phyloP scores from a whole-genome alignment of 2,888 invertebrate genomes.

The Mesochorus sp. region DNA sequence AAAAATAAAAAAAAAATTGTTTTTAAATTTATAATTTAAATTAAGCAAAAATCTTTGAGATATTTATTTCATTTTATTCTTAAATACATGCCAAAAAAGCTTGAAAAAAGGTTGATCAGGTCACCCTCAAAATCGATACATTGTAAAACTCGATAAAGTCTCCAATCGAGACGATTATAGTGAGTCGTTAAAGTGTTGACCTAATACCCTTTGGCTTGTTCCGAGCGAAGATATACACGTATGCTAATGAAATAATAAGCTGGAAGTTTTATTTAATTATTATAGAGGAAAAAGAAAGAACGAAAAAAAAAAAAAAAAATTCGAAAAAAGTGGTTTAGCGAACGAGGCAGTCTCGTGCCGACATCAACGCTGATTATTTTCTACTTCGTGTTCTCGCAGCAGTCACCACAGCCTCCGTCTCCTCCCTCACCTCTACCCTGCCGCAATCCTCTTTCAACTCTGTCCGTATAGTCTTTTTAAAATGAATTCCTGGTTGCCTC shows the following conservation, averaged over 20 bases:
- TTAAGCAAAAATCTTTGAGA: too few relatives aligned
- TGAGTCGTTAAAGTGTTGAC: constrained; percentile 40
- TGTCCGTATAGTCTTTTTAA: constrained; percentile 25
- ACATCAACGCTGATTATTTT: constrained; percentile 43
- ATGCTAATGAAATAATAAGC: constrained; percentile 39
- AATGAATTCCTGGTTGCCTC: constrained; percentile 55
- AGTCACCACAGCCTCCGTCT: constrained; percentile 15
- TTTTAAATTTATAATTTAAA: too few relatives aligned
- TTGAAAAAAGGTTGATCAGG: too few relatives aligned
- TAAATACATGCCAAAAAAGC: too few relatives aligned
- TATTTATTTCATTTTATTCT: too few relatives aligned
- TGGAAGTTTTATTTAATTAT: constrained; percentile 45
- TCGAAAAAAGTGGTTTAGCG: neutral
- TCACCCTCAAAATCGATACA: constrained; percentile 14
- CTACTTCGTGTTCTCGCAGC: constrained; percentile 41
- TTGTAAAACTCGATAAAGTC: constrained; percentile 37
- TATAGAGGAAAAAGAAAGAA: constrained; percentile 9
- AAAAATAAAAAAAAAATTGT: too few relatives aligned
- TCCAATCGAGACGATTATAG: constrained; percentile 26
- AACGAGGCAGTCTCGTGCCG: constrained; percentile 7
- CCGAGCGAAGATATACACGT: constrained; percentile 13
- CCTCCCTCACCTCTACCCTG: neutral
- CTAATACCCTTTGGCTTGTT: neutral
- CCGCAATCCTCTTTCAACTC: constrained; percentile 24
- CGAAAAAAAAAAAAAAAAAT: neutral